Evolutionary conservation across 2,797 vertebrate species (phyloP), one percentile per base, ranked within the genome.

Genomic region (Holocentrus rufus): DNA sequence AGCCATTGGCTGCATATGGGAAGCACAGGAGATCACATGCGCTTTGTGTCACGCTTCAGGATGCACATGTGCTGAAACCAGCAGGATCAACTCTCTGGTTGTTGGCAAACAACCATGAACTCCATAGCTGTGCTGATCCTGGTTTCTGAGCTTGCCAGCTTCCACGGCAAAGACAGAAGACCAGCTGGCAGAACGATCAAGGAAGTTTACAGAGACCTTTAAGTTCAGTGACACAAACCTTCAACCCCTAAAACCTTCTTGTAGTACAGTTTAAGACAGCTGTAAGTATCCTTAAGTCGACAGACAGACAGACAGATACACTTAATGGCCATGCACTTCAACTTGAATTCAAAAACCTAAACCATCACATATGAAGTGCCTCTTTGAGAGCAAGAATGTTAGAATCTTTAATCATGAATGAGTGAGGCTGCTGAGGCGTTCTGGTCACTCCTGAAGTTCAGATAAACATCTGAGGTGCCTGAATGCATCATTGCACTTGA

Each of bases 11-110:
- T 60, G 47, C 47, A 54, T 10, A 18, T 44, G 22, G 25, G 27
- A 49, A 64, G 14, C 25, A n/a, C 53, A 42, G 30, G 50, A 22
- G 27, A 39, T 68, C 50, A 44, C 75, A 65, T 67, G 42, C 77
- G 58, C 34, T 82, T 68, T 58, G 23, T 68, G 11, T 65, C 25
- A 72, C 15, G 46, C 15, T 27, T 69, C 47, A 57, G 58, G 30
- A 53, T 52, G 58, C 82, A 77, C 66, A 72, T 86, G 75, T 79
- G 72, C 62, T 68, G 59, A 80, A 20, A 53, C n/a, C 50, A 76
- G 66, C 15, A 57, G 56, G 42, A 66, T 56, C 44, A 34, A 34
- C 15, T 46, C 30, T 53, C 14, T 7, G 25, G 62, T 39, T 70
- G 31, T 53, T 62, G 60, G 60, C 54, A 56, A 56, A 30, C 54